A percentile compares a stretch with the other conserved stretches of the same genome.
Evolutionary conservation across 2,797 vertebrate species (phyloP).

Genomic region (Anniella stebbinsi): DNA sequence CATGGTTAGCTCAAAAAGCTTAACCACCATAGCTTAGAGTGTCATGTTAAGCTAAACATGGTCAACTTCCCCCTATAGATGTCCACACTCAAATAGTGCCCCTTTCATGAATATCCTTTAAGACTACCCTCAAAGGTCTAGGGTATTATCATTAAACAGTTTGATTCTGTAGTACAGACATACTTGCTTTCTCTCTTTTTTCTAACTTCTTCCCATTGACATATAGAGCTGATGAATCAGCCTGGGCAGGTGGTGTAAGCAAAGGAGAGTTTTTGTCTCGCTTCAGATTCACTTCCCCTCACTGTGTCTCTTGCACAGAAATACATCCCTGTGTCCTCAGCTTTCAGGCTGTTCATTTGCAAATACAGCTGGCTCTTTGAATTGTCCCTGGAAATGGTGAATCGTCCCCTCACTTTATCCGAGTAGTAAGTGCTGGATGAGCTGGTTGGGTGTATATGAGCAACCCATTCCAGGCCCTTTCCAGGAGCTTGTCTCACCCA

Average conservation of each 20-base stretch:
- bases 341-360: constrained; percentile 52
- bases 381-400: constrained; percentile 68
- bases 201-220: no score
- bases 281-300: background rate
- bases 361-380: constrained; percentile 40
- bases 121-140: no score
- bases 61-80: no score
- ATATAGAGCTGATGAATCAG: background rate
- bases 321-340: constrained; percentile 60
- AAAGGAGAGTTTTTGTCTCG: background rate
- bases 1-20: no score
- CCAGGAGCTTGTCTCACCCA: constrained; percentile 35
- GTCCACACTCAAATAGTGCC: no score
- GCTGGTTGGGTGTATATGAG: background rate
- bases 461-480: constrained; percentile 21
- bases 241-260: accelerated
- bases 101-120: no score
- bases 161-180: no score
- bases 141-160: no score
- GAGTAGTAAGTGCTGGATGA: background rate
- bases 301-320: constrained; percentile 56
- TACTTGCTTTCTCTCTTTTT: no score
- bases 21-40: no score
- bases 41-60: no score
- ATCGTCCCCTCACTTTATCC: constrained; percentile 19